A percentile compares a stretch with the other conserved stretches of the same genome.
These are phyloP conservation scores for Apostichopus parvimensis DNA, from an alignment of 35 echinoderm and acorn worm species.

Conservation along the genomic window DNA sequence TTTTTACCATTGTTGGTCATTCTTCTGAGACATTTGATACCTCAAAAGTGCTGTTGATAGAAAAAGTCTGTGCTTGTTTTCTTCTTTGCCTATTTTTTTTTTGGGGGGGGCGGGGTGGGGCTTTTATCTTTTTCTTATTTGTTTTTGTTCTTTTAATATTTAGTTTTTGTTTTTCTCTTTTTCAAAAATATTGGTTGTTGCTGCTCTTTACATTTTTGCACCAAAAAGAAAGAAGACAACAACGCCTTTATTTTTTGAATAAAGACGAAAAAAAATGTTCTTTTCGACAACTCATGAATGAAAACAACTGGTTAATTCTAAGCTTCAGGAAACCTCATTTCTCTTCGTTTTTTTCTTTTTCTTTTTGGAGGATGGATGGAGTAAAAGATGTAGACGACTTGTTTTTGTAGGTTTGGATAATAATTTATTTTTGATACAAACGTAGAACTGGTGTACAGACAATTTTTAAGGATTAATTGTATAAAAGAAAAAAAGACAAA, in stretches of 20 bases:
- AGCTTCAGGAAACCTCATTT: too few species aligned
- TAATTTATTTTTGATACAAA: slow-evolving; percentile 48
- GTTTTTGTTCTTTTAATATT: not conserved
- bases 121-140: not conserved
- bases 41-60: slow-evolving; percentile 40
- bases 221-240: too few species aligned
- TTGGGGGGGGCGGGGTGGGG: too few species aligned
- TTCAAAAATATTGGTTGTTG: not conserved
- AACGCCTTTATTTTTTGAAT: too few species aligned
- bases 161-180: not conserved
- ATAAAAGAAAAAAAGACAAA: slow-evolving; percentile 24
- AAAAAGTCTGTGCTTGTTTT: slow-evolving; percentile 26
- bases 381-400: not conserved
- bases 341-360: too few species aligned
- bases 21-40: slow-evolving; percentile 25
- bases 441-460: slow-evolving; percentile 15
- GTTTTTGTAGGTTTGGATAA: slow-evolving; percentile 30
- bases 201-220: too few species aligned
- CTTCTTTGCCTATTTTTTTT: not conserved
- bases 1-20: not conserved
- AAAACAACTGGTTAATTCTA: not conserved
- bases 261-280: not conserved
- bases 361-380: not conserved
- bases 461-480: slow-evolving; percentile 15
- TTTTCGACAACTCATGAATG: not conserved